Evolutionary conservation across 2,888 invertebrate genomes (phyloP), one percentile per base, ranked within the genome.

Genomic region (Eugnorisma glareosa): DNA sequence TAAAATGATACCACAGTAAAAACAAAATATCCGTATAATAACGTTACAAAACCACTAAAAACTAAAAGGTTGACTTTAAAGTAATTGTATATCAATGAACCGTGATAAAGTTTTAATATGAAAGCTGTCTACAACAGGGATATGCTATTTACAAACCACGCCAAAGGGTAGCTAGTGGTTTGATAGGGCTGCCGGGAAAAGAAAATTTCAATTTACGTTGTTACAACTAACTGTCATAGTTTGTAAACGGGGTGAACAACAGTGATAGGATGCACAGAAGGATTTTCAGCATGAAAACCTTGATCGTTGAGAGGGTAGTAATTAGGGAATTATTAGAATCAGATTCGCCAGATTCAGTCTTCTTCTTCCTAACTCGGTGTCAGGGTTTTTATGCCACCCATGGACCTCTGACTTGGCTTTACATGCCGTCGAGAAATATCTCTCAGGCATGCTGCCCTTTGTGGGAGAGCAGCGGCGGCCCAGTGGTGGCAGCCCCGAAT

Each of bases 41-140:
- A 73, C 37, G 8, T 81, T 8, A 68, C 3, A 59, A 31, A 72
- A 57, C 70, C 59, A 75, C 63, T 75, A 67, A 61, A 80, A 74
- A 67, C 69, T 78, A 84, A 75, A 86, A 86, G 84, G 79, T 66
- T 13, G 4, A 40, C 24, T 43, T 21, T 43, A 80, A 67, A 67
- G 45, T 83, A 84, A 84, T 86, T 83, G 81, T 84, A 88, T 73
- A 82, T 79, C 73, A 86, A 88, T 89, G 81, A 81, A 63, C 66
- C 67, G 70, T 59, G 80, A 80, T 88, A 79, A 84, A 86, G 77
- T 88, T 86, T 87, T 85, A 86, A 86, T 86, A 82, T 83, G 48
- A 82, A 84, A 89, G 79, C 84, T 90, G 90, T 90, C 90, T 79
- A 31, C 48, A 84, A 67, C 88, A 88, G 68, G 54, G 37, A 13